phyloP scores from a whole-genome alignment of 2,797 vertebrate genomes.

The Micromesistius poutassou region DNA sequence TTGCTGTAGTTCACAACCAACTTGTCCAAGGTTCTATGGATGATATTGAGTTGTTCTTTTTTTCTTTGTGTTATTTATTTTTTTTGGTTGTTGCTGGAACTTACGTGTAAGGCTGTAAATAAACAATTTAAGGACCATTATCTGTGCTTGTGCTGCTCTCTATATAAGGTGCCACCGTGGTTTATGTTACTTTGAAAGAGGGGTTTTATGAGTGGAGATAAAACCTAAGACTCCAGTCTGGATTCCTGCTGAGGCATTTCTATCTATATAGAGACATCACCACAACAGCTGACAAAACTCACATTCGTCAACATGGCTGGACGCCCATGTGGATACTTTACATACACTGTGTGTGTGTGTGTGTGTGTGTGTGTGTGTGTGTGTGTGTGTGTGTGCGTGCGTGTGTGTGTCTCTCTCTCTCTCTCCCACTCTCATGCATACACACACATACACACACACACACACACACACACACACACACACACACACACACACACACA shows the following conservation, averaged over 20 bases:
- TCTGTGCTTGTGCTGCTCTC: neutral
- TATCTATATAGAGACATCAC: slow-evolving; percentile 11
- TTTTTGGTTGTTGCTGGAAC: neutral
- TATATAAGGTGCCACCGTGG: neutral
- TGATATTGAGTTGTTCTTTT: neutral
- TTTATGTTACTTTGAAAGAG: neutral
- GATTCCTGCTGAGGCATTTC: slow-evolving; percentile 11
- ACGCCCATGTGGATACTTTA: neutral
- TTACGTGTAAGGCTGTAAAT: neutral
- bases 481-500: slow-evolving; percentile 1
- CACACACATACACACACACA: neutral
- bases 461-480: slow-evolving; percentile 1
- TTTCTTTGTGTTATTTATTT: neutral
- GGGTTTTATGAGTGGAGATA: neutral
- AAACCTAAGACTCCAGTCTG: neutral
- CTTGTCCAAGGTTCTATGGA: neutral
- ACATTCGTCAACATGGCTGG: neutral
- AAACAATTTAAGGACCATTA: neutral
- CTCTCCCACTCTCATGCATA: neutral
- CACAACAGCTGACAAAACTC: slow-evolving; percentile 7
- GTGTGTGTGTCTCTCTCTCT: neutral
- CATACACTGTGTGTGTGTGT: neutral
- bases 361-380: neutral
- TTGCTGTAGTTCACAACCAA: neutral
- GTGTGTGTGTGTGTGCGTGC: neutral